Evolutionary conservation across 2,888 invertebrate genomes (phyloP), one percentile per base, ranked within the genome.

Genomic region (Alloscopus bannaensis): DNA sequence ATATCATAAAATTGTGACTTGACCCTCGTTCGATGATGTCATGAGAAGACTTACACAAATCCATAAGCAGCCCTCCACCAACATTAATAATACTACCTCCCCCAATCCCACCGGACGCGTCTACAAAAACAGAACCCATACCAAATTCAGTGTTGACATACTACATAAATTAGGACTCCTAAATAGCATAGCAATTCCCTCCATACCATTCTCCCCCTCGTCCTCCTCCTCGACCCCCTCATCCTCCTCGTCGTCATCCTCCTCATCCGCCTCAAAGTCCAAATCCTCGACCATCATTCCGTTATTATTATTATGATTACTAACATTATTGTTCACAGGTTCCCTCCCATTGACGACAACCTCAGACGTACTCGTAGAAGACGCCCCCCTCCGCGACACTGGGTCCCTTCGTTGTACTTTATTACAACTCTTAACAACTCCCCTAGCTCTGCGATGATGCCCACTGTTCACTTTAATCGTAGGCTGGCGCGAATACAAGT

Each of bases 161-260:
- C 20, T n/a, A 47, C 8, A 11, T 36, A 47, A 47, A 4, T 47
- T n/a, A 40, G 40, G 13, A 50, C n/a, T n/a, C n/a, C n/a, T 3
- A 29, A 29, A 11, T 26, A 28, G 22, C 31, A n/a, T n/a, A n/a
- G n/a, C n/a, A 26, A 18, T 8, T 36, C 11, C 47, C 22, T 8
- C 8, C 36, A 24, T 22, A 62, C 62, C 62, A 20, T 77, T 45
- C 81, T 82, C 83, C 60, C 81, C 83, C 57, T 83, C 81, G 40
- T 81, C 82, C 62, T 83, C 83, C 42, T 81, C 81, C 52, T 83
- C 83, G 36, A 75, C 68, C 28, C 28, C 16, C 6, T 65, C 64
- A 3, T 47, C 64, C 0, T 65, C 64, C 45, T 18, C 60, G 6
- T 28, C 59, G 18, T 59, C 59, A 26, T 31, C 60, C 36, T 60